Conservation (phyloP, 2,113 vertebrate genomes). For the Tragelaphus scriptus region DNA sequence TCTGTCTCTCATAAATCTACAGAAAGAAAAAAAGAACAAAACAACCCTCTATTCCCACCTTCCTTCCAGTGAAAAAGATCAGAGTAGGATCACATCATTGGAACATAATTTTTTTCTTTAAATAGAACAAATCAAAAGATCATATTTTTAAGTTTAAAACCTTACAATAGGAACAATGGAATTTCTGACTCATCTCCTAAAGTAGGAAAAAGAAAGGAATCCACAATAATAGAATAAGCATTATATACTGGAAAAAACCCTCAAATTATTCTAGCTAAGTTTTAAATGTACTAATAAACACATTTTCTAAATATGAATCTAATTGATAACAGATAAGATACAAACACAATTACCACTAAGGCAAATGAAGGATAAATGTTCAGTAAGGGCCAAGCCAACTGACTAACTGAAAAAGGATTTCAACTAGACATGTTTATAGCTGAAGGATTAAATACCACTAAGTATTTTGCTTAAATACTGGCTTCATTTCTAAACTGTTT, state of each 20-base stretch:
- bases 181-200: constrained; percentile 26
- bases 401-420: constrained; percentile 43
- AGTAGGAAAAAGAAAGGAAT: constrained; percentile 3
- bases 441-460: not conserved
- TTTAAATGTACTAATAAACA: constrained; percentile 35
- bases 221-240: not conserved
- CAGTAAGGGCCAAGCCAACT: constrained; percentile 22
- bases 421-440: constrained; percentile 24
- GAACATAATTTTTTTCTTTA: constrained; percentile 26
- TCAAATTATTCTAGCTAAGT: constrained; percentile 67
- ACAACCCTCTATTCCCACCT: not conserved
- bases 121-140: constrained; percentile 26
- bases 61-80: not conserved
- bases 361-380: constrained; percentile 45
- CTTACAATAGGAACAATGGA: not conserved
- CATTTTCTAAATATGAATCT: constrained; percentile 65
- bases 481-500: constrained; percentile 40
- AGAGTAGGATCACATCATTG: not conserved
- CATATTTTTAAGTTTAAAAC: not conserved
- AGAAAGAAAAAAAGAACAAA: not conserved
- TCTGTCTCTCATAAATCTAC: constrained; percentile 18
- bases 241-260: constrained; percentile 53
- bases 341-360: constrained; percentile 56
- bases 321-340: constrained; percentile 52
- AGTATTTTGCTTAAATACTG: not conserved